A percentile compares a stretch with the other conserved stretches of the same genome.
These are phyloP conservation scores for Clivina fossor DNA, from an alignment of 2,888 invertebrate species.

Conservation along the genomic window DNA sequence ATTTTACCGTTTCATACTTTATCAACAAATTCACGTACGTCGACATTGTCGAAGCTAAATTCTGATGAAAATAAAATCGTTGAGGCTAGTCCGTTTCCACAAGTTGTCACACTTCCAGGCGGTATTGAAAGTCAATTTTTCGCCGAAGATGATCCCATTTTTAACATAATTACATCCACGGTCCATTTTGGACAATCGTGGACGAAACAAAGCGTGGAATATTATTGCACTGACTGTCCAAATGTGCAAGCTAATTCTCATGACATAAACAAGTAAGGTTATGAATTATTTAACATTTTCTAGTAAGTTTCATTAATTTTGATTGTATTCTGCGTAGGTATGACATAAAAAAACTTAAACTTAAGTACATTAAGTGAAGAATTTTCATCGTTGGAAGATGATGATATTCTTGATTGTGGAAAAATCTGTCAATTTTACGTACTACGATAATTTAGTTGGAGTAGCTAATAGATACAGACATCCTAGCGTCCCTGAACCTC, in stretches of 20 bases:
- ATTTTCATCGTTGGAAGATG: constrained; percentile 52
- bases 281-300: background rate
- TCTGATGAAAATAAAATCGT: constrained; percentile 74
- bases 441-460: constrained; percentile 85
- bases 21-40: constrained; percentile 76
- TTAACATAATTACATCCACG: constrained; percentile 75
- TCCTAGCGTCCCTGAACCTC: constrained; percentile 83
- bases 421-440: constrained; percentile 85
- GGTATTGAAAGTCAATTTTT: constrained; percentile 46
- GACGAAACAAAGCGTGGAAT: constrained; percentile 67
- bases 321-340: constrained; percentile 7
- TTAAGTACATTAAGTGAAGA: constrained; percentile 14
- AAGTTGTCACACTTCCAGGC: constrained; percentile 52
- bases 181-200: constrained; percentile 66
- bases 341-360: constrained; percentile 17
- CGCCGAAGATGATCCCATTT: constrained; percentile 67
- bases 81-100: constrained; percentile 62
- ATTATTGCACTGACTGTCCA: constrained; percentile 66
- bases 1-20: constrained; percentile 72
- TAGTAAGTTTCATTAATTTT: background rate
- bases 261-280: no score
- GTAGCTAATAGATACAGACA: constrained; percentile 81
- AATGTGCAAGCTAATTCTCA: constrained; percentile 53
- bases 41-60: constrained; percentile 81
- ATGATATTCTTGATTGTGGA: constrained; percentile 77